Base-by-base conservation (phyloP, 2,888 invertebrate genomes). In the Tetrapedia diversipes region DNA sequence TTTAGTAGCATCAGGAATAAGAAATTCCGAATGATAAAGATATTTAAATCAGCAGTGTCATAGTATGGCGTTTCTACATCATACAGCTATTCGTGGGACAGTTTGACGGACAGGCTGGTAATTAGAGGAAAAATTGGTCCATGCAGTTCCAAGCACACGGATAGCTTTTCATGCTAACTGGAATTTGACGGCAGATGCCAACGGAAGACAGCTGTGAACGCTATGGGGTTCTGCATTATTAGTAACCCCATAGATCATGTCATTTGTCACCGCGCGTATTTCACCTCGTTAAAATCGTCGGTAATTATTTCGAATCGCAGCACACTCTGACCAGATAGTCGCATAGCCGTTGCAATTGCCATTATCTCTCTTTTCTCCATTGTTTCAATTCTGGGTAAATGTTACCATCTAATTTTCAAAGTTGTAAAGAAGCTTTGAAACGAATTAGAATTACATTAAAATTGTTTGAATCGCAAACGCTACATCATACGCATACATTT, bases 171-270 rank as follows among this genome's bases (percentile, higher is more conserved):
- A 61, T 29, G 54, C 37, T 61, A 66, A 75, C 64, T 43, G 64
- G 66, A 79, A 79, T 72, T 69, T 74, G 61, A 68, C 53, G 71
- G 77, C 84, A 82, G 82, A 83, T 83, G 83, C 77, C 76, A 63
- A 53, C 65, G 79, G 73, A 64, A 51, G 74, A 70, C 85, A 85
- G 86, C 86, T 85, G 74, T n/a, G 78, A 71, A 60, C 65, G 67
- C 54, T 65, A 57, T 11, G 41, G 66, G 22, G 70, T 67, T 71
- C 59, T 63, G 66, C 63, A 77, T 82, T 78, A 77, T 51, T 75
- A 37, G 59, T 56, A 59, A 78, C 74, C 67, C 79, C 56, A 67
- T 71, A 47, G 60, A 79, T 66, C 68, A 43, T 79, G 75, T 69
- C 67, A 53, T 70, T 80, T 37, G 67, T 68, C 67, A 43, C 32